These are phyloP conservation scores for Chamaetylas fuelleborni DNA, from an alignment of 2,113 vertebrate species.

Conservation along the genomic window DNA sequence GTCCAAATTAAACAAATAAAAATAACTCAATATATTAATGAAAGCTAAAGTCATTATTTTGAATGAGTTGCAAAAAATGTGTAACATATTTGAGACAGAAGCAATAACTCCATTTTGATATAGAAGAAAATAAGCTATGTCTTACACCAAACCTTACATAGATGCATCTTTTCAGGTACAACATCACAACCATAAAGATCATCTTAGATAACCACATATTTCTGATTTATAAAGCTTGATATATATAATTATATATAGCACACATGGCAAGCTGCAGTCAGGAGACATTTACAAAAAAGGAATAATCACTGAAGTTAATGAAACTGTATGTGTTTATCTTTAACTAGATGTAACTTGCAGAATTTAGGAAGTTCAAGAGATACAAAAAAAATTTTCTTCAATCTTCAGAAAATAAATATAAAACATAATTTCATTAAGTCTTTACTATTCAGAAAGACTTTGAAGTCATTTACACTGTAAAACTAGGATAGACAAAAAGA, in stretches of 20 bases:
- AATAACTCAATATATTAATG: neutral
- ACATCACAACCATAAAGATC: neutral
- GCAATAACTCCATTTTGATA: neutral
- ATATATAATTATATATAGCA: neutral
- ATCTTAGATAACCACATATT: neutral
- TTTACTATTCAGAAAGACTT: neutral
- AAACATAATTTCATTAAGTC: neutral
- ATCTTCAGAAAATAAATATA: too few species aligned
- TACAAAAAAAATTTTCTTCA: neutral
- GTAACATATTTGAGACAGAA: neutral
- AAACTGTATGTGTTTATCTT: neutral
- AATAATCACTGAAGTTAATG: neutral
- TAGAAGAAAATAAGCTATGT: neutral
- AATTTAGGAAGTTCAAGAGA: neutral
- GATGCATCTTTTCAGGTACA: neutral
- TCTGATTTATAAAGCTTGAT: neutral
- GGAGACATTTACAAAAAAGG: neutral
- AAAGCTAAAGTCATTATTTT: neutral
- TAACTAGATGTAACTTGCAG: neutral
- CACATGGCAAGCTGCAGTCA: neutral
- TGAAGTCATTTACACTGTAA: neutral
- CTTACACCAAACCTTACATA: neutral
- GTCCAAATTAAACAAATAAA: slow-evolving; percentile 4
- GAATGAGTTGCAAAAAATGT: neutral
- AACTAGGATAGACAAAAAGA: neutral